Conservation (phyloP, 92 coral and sea anemone species). For the Umimayanthus kanabou region DNA sequence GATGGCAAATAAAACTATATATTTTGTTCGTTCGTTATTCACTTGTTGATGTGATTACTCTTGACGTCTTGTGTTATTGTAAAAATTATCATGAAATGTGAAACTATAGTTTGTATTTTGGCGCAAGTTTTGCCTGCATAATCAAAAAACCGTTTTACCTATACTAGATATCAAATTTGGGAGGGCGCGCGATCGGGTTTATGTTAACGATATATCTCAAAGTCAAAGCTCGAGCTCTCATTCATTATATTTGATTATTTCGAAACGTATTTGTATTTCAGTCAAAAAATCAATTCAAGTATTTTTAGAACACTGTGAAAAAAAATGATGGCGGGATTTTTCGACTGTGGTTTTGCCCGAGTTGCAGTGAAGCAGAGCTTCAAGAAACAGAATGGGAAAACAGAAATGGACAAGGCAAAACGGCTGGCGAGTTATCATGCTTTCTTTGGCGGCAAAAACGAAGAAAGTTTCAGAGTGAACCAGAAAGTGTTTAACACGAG, state of each 20-base stretch:
- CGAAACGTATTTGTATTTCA: conserved; percentile 6
- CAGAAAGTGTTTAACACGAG: not conserved
- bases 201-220: not conserved
- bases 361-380: conserved; percentile 46
- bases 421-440: conserved; percentile 2
- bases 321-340: conserved; percentile 32
- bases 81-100: not conserved
- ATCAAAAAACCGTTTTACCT: not conserved
- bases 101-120: conserved; percentile 7
- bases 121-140: conserved; percentile 5
- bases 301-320: not conserved
- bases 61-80: not conserved
- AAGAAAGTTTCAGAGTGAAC: not conserved
- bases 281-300: not conserved
- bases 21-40: not conserved
- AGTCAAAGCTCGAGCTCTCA: too few species aligned
- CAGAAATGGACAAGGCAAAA: conserved; percentile 20
- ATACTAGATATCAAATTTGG: not conserved
- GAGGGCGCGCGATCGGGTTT: conserved; percentile 4
- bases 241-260: not conserved
- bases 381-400: conserved; percentile 32
- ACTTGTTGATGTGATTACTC: not conserved
- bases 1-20: not conserved
- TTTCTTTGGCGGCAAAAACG: conserved; percentile 18
- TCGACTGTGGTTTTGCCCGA: conserved; percentile 40